Evolutionary conservation across 2,888 invertebrate species (phyloP), one percentile per base, ranked within the genome.

Genomic region (Pachydiplax longipennis): DNA sequence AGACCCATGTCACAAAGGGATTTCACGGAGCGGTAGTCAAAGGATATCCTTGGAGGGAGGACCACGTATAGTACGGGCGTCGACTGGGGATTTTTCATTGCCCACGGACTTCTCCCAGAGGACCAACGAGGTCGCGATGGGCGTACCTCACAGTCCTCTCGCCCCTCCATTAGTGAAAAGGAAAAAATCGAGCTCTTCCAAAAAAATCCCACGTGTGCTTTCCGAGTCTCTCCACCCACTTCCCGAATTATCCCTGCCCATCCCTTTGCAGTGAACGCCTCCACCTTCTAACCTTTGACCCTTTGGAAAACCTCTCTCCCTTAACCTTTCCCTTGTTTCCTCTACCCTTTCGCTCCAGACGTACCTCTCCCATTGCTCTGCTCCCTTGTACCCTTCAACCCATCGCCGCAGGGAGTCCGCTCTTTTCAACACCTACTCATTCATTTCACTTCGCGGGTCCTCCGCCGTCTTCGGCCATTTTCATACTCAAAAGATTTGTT

Each of bases 171-270:
- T 87, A 25, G 31, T 53, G 61, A 87, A 87, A 61, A 87, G 53
- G 35, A 61, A 61, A 61, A 61, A 25, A 37, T n/a, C 18, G 61
- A 87, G 58, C 87, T 87, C 61, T 48, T 65, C 61, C 40, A 65
- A 37, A 87, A 61, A 87, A 87, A 61, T 87, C 87, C 87, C 87
- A 87, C 87, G 87, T 61, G 87, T n/a, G 31, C 87, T 73, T 31
- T 44, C 35, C 35, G 83, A 58, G 83, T 13, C 53, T 58, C 87
- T 58, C 83, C 83, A 83, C 58, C 87, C 87, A 87, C 83, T 58
- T 61, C 61, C 87, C 37, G 87, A 65, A 87, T 87, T 87, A 87
- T 58, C 87, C 87, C 87, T 87, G 87, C 87, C 87, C 87, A 87
- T 87, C 61, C 87, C 87, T 35, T 87, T 61, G 73, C 83, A 13